Conservation (phyloP, 2,888 invertebrate species). For the Sesamia inferens region DNA sequence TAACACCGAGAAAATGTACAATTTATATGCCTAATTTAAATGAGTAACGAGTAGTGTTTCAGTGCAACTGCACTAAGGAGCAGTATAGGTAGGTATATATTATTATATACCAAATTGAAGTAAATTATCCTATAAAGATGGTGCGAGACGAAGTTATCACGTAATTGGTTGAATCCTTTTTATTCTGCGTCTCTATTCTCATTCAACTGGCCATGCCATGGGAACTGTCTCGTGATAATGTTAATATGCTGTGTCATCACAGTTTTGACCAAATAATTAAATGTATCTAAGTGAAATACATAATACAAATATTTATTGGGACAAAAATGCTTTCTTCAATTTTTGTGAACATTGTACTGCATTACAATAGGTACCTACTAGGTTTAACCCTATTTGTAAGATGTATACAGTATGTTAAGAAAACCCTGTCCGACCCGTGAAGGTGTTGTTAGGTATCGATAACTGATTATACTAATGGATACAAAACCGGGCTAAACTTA, state of each 20-base stretch:
- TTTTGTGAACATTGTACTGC: no score
- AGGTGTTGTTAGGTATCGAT: no score
- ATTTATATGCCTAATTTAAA: slow-evolving; percentile 11
- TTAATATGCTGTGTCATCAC: neutral
- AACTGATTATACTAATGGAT: no score
- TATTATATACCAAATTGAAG: neutral
- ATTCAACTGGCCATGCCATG: neutral
- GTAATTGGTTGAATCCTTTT: slow-evolving; percentile 51
- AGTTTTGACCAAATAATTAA: neutral
- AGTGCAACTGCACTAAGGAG: slow-evolving; percentile 6
- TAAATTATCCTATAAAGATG: neutral
- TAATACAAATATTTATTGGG: no score
- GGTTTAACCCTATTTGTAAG: no score
- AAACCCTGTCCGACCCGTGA: no score
- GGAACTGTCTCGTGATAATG: neutral
- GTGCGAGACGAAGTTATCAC: slow-evolving; percentile 8
- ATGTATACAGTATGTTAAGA: no score
- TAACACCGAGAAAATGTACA: no score
- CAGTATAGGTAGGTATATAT: neutral
- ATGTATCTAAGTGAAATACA: neutral
- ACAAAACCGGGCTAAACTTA: no score
- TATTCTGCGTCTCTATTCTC: slow-evolving; percentile 21
- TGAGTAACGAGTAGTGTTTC: neutral
- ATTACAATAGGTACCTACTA: no score
- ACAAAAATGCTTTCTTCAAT: no score